These are phyloP conservation scores for Cyrtodaria siliqua DNA, from an alignment of 2,888 invertebrate genomes.

Conservation along the genomic window DNA sequence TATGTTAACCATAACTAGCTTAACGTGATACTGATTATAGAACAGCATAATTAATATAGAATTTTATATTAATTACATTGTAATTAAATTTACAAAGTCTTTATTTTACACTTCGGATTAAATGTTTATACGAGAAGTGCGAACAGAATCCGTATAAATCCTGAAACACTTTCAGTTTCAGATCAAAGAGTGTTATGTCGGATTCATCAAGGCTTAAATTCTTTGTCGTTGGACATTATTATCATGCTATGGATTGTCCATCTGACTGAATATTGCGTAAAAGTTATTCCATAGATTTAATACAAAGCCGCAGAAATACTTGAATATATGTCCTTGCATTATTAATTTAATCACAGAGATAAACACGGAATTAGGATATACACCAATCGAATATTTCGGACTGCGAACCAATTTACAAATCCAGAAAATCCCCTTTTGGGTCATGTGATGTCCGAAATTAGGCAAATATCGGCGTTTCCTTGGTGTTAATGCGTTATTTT, in stretches of 20 bases:
- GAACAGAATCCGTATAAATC: no score
- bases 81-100: no score
- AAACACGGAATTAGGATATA: slow-evolving; percentile 34
- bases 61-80: no score
- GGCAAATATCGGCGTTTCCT: slow-evolving; percentile 39
- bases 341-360: slow-evolving; percentile 52
- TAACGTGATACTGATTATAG: no score
- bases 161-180: no score
- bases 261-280: slow-evolving; percentile 35
- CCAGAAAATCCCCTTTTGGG: slow-evolving; percentile 35
- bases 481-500: slow-evolving; percentile 19
- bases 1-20: no score
- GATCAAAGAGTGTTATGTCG: slow-evolving; percentile 1
- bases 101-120: no score
- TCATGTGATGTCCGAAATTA: slow-evolving; percentile 48
- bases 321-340: slow-evolving; percentile 52
- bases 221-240: slow-evolving; percentile 20
- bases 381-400: slow-evolving; percentile 25
- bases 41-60: no score
- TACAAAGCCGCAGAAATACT: slow-evolving; percentile 50
- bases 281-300: slow-evolving; percentile 36
- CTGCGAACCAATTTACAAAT: slow-evolving; percentile 50
- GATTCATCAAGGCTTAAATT: slow-evolving; percentile 6
- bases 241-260: slow-evolving; percentile 27
- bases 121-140: no score